Base-by-base conservation (phyloP, 2,888 invertebrate species). In the Bombylius major region DNA sequence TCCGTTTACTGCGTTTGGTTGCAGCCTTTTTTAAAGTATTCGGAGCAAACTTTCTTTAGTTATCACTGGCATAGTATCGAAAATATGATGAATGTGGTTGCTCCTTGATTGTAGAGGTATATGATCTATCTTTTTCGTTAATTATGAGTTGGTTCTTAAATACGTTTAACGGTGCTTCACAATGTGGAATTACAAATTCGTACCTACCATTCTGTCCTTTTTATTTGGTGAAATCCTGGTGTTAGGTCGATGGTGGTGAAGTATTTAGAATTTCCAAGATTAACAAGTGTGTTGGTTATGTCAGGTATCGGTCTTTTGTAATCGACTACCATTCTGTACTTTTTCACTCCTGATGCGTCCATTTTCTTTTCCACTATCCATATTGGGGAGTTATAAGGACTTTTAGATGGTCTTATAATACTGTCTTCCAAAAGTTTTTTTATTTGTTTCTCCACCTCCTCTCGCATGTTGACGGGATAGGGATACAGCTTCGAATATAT, bases 401-500 rank as follows among this genome's bases (percentile, higher is more conserved):
- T 65, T 47, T 60, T 62, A 1, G 66, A 66, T 13, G 62, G 62
- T 53, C 65, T 58, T 13, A 69, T 67, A 3, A 70, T 65, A 3
- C 61, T 57, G 51, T 65, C 65, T 4, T 65, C 50, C 12, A 69
- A 49, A 49, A 71, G 59, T 61, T 67, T 63, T 3, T 61, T 33
- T 0, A 71, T 63, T 60, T 71, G 67, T 6, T 32, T 13, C 23
- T 47, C 47, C 5, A 48, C 66, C 61, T 67, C 69, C 32, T 56
- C 42, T 57, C 63, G 61, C 57, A 67, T 65, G 32, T 65, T 57
- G 33, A 66, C 61, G 1, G 69, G 69, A 51, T 66, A 67, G 12
- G 67, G 50, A 56, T 69, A 69, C 1, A 62, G 59, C 62, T 66
- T 67, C 5, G 62, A 53, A 53, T 60, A 61, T 7, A 67, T 61